Conservation (phyloP, 2,113 vertebrate species). For the Cinclus cinclus region DNA sequence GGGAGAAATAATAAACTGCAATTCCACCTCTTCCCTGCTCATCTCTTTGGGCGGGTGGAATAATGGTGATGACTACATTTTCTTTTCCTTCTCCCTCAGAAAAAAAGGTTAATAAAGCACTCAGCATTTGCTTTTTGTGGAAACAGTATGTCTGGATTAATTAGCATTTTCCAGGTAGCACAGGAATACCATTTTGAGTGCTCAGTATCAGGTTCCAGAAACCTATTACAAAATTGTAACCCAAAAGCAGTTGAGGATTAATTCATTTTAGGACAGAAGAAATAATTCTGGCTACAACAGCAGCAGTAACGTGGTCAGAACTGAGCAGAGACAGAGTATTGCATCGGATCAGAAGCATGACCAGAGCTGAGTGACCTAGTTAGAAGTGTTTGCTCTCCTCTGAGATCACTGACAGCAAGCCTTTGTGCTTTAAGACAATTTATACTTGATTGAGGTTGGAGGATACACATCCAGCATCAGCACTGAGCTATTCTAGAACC, state of each 20-base stretch:
- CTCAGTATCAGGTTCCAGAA: neutral
- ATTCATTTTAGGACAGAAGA: neutral
- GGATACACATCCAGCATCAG: neutral
- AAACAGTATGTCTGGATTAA: slow-evolving; percentile 8
- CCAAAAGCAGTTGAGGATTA: slow-evolving; percentile 1
- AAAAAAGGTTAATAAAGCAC: slow-evolving; percentile 36
- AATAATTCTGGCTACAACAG: neutral
- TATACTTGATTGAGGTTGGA: neutral
- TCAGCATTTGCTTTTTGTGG: neutral
- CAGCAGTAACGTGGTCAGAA: neutral
- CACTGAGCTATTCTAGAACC: neutral
- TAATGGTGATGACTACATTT: neutral
- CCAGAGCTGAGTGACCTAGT: neutral
- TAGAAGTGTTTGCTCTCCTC: neutral
- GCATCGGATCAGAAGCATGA: neutral
- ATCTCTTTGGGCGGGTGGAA: neutral
- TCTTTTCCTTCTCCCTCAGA: neutral
- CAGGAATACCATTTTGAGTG: neutral
- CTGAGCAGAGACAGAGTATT: neutral
- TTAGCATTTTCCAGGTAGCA: slow-evolving; percentile 42
- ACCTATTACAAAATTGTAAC: neutral
- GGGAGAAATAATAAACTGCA: slow-evolving; percentile 16
- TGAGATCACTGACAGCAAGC: neutral
- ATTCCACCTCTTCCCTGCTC: neutral
- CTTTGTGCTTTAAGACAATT: neutral